Base-by-base conservation (phyloP, 2,113 vertebrate species). In the Oreocharis arfaki region DNA sequence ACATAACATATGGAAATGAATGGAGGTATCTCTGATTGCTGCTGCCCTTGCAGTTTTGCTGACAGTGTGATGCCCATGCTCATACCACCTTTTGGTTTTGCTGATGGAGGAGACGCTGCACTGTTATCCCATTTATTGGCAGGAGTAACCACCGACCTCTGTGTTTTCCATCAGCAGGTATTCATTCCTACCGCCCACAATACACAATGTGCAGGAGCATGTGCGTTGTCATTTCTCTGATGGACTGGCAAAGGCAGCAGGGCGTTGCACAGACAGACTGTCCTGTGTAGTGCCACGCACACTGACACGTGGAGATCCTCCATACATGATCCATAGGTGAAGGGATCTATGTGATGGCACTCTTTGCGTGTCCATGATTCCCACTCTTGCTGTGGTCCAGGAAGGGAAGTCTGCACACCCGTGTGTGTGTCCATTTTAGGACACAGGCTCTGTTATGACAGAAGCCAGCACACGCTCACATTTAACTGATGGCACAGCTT, bases 211-310 rank as follows among this genome's bases (percentile, higher is more conserved):
- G 8, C 30, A 53, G 35, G 63, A 39, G 39, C 1, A 2, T 0
- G 0, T 16, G 8, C 0, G 0, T 49, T 56, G 3, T 7, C 6
- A 11, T 76, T 87, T 68, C 27, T 89, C 11, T 37, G 70, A 11
- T 42, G 32, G 41, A 8, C 24, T 28, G 69, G 27, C 21, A 82
- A 64, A 82, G 14, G 24, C 53, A 49, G 20, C 0, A 3, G 16
- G 7, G 42, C 1, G 1, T 20, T 93, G 57, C 32, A 59, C 39
- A 44, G 24, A 28, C 33, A 44, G 18, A 24, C 14, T 73, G 22
- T 33, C n/a, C 42, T 39, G 18, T 44, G 35, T 15, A 42, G 30
- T 10, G 13, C 30, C 7, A 3, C 37, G 33, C 19, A 28, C 24
- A 16, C 10, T 52, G 64, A 23, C 30, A 41, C 23, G 1, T 23